Percentiles rank a stretch among this genome's conserved stretches.
phyloP scores from a whole-genome alignment of 2,113 vertebrate genomes.

The Formicarius rufipectus region DNA sequence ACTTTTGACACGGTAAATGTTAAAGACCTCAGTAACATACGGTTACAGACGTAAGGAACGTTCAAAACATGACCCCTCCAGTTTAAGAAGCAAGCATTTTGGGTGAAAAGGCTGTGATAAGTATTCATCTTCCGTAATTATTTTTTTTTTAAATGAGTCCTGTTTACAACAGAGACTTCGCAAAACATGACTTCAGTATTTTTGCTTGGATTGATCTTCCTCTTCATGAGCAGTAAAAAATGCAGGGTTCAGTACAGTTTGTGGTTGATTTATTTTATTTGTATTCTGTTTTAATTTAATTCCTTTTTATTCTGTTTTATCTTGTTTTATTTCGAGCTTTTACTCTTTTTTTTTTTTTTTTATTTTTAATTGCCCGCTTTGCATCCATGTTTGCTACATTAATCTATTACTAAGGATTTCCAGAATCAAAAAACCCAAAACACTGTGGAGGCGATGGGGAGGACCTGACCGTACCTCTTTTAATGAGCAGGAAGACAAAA shows the following conservation, averaged over 20 bases:
- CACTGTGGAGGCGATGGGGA: not conserved
- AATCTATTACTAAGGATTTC: not conserved
- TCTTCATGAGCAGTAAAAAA: not conserved
- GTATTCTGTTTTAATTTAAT: not conserved
- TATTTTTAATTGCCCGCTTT: not conserved
- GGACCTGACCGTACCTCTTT: not conserved
- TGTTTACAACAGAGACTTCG: not conserved
- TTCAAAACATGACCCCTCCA: not conserved
- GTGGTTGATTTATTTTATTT: not conserved
- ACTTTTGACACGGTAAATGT: not conserved
- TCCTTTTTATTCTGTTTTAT: not conserved
- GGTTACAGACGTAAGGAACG: fast-evolving
- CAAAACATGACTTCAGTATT: not conserved
- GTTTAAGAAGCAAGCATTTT: not conserved
- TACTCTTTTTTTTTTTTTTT: not conserved
- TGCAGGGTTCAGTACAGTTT: not conserved
- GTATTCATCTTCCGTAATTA: not conserved
- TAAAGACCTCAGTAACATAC: not conserved
- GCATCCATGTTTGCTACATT: not conserved
- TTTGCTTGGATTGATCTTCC: not conserved
- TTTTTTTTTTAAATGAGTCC: fast-evolving
- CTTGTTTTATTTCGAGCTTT: not conserved
- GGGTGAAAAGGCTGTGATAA: not conserved
- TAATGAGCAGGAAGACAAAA: not conserved
- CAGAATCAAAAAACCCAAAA: not conserved